Base-by-base conservation (phyloP, 2,113 vertebrate genomes). In the Tringa solitaria region DNA sequence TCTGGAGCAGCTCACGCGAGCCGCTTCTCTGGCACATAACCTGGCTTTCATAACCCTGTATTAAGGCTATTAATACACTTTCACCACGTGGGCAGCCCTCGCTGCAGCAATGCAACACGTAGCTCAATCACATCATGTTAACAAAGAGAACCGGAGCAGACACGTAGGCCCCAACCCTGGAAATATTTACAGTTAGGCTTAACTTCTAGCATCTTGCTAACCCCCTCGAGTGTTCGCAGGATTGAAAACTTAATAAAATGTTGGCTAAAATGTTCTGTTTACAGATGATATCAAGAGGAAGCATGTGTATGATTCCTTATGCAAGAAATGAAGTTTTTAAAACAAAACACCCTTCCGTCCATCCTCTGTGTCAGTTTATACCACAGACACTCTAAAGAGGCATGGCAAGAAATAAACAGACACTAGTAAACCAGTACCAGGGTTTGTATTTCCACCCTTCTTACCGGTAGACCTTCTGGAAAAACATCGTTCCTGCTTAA, bases 261-360 rank as follows among this genome's bases (percentile, higher is more conserved):
- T 84, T 95, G 76, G 80, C 90, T 84, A 45, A 77, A 89, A 46
- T 41, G 26, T 65, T 90, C 35, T 92, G 87, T 96, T 96, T 93
- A 91, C 80, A 89, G 79, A 73, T 35, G 7, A 7, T 87, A 92
- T 79, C 18, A 28, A 84, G 77, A 75, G 32, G 84, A 87, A 92
- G 80, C 69, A 87, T 75, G 74, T 93, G 69, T n/a, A n/a, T 60
- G 89, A 59, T 17, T 50, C 63, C 77, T 91, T 87, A 73, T 23
- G 24, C 12, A 45, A 95, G 57, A 50, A 84, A 39, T 28, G 6
- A 57, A 79, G n/a, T 24, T 76, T 92, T 87, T 53, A 46, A 92
- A 94, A 64, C 33, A 68, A 65, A 89, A 48, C 72, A 72, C 35
- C 22, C 53, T 50, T 68, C 76, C 61, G 72, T 84, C 86, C 53